These are phyloP conservation scores for Hylaeus anthracinus DNA, from an alignment of 1,140 invertebrate species.

Conservation along the genomic window DNA sequence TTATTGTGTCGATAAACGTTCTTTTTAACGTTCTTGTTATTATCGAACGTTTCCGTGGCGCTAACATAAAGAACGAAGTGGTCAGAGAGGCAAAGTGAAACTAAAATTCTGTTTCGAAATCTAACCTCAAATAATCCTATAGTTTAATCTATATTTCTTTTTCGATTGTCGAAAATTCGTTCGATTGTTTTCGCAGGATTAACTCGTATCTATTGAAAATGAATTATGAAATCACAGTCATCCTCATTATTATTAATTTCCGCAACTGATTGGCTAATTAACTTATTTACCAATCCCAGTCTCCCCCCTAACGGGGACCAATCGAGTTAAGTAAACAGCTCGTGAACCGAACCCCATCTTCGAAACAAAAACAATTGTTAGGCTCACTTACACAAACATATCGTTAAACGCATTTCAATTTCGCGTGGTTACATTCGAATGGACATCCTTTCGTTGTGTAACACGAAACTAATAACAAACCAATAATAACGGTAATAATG, in stretches of 20 bases:
- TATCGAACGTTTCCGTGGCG: too few species aligned
- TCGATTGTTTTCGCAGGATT: neutral
- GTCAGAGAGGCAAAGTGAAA: too few species aligned
- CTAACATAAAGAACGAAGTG: too few species aligned
- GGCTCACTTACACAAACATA: neutral
- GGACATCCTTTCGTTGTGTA: too few species aligned
- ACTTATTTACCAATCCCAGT: constrained; percentile 37
- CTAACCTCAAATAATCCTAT: too few species aligned
- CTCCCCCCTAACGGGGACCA: neutral
- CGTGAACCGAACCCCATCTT: neutral
- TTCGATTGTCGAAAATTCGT: neutral
- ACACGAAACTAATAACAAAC: too few species aligned
- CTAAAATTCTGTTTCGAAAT: neutral
- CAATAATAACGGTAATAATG: too few species aligned
- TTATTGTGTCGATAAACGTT: too few species aligned
- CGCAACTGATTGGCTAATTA: constrained; percentile 36
- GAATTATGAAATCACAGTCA: constrained; percentile 10
- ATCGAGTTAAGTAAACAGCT: constrained; percentile 13
- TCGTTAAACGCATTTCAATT: neutral
- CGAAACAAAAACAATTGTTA: neutral
- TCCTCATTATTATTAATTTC: constrained; percentile 48
- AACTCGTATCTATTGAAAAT: neutral
- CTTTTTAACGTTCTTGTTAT: too few species aligned
- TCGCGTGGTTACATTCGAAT: too few species aligned
- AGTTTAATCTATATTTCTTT: too few species aligned